Percentiles rank a stretch among this genome's conserved stretches.
Evolutionary conservation across 2,888 invertebrate species (phyloP).

Genomic region (Adelphocoris suturalis): DNA sequence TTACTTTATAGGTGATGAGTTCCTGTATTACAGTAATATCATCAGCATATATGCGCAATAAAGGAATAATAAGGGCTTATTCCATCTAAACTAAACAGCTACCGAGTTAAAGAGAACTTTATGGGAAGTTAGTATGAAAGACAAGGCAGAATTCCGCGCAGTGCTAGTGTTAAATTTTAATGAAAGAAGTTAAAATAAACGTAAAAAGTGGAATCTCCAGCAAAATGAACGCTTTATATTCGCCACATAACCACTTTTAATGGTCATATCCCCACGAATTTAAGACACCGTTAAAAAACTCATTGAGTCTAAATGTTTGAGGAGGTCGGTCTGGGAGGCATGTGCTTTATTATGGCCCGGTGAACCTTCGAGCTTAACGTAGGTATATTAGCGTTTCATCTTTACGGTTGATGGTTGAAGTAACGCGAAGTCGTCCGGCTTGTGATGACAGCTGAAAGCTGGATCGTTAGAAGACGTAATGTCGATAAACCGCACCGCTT

Average conservation of each 20-base stretch:
- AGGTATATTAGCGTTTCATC: conserved; percentile 61
- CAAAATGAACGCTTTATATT: conserved; percentile 69
- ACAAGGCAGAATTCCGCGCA: conserved; percentile 34
- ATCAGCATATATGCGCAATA: not conserved
- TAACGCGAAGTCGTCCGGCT: conserved; percentile 5
- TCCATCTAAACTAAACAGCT: conserved; percentile 31
- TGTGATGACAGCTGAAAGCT: conserved; percentile 7
- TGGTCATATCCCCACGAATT: conserved; percentile 61
- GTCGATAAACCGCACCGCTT: not conserved
- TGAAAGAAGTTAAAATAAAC: conserved; percentile 68
- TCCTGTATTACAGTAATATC: not conserved
- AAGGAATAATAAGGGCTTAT: not conserved
- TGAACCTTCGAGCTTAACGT: conserved; percentile 35
- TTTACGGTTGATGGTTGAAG: conserved; percentile 20
- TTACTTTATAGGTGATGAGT: no score
- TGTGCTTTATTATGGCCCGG: conserved; percentile 63
- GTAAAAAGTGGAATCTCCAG: conserved; percentile 59
- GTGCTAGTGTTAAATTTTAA: conserved; percentile 66
- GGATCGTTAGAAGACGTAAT: conserved; percentile 11
- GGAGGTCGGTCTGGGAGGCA: conserved; percentile 49
- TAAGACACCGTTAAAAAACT: conserved; percentile 68
- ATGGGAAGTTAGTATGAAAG: conserved; percentile 56
- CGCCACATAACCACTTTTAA: conserved; percentile 64
- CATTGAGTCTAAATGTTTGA: conserved; percentile 68
- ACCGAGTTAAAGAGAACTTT: conserved; percentile 29